Percentiles rank a stretch among this genome's conserved stretches.
phyloP scores from a whole-genome alignment of 2,888 invertebrate genomes.

The Parasteatoda lunata region DNA sequence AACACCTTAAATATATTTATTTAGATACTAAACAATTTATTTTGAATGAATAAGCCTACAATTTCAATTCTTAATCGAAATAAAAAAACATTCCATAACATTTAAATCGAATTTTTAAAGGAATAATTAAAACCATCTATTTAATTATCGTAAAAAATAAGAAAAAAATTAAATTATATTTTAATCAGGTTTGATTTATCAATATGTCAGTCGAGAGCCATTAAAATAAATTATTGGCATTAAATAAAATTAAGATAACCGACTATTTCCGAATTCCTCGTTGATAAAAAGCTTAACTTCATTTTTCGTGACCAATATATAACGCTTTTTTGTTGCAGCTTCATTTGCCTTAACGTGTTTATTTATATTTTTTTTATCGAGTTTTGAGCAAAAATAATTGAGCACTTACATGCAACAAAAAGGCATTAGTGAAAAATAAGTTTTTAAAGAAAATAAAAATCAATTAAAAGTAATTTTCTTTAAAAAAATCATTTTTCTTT shows the following conservation, averaged over 20 bases:
- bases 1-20: no score
- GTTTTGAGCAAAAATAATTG: background rate
- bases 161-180: no score
- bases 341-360: background rate
- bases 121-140: no score
- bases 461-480: background rate
- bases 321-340: background rate
- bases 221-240: no score
- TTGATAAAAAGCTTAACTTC: background rate
- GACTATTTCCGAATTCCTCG: background rate
- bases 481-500: no score
- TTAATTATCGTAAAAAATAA: no score
- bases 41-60: no score
- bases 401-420: background rate
- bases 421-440: slow-evolving; percentile 1
- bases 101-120: no score
- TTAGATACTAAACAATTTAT: no score
- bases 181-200: no score
- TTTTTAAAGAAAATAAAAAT: background rate
- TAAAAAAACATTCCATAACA: background rate
- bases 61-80: no score
- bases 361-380: background rate
- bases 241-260: background rate
- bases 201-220: no score
- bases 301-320: background rate